Base-by-base conservation (phyloP, 37 sponge, comb jelly and placozoan species). In the Hexactinellida sp. region DNA sequence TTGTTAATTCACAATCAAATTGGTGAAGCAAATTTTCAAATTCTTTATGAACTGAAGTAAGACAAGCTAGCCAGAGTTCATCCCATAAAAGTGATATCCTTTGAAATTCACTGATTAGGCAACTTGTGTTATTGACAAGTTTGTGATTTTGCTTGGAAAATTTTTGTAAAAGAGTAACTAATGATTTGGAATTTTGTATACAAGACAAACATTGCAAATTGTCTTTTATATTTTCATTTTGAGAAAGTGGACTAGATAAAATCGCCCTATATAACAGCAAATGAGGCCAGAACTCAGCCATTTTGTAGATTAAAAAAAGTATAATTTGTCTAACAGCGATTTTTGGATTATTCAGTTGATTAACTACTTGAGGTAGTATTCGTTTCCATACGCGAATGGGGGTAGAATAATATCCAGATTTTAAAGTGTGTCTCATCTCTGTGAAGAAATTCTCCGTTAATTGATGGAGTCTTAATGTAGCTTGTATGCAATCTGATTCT, bases 61-160 rank as follows among this genome's bases (percentile, higher is more conserved):
- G 91, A 32, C 95, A 91, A 0, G 93, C 94, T 51, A 95, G 82
- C 96, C 96, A 95, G 90, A 94, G 90, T 88, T 95, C 96, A 30
- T 95, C 96, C 96, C 96, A 95, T 24, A 95, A 91, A 24, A 95
- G 88, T 1, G 94, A 91, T 83, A 95, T 90, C 0, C 96, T 87
- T 55, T 90, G 90, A 39, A 95, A 88, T 83, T 95, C 96, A 3
- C 87, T 54, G 34, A 95, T 92, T 38, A 95, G 88, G 37, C 89
- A 87, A 41, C 88, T 39, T 7, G 92, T 92, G n/a, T 91, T 92
- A 37, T 86, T 89, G 39, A 95, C 96, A 86, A 95, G 41, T 32
- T 0, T 24, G 3, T 88, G 82, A 82, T 88, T 89, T 82, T 87
- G 91, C 82, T 90, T 85, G 47, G 84, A 88, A 34, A 95, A 85